phyloP scores from a whole-genome alignment of 2,888 invertebrate species.

The Sesia apiformis region DNA sequence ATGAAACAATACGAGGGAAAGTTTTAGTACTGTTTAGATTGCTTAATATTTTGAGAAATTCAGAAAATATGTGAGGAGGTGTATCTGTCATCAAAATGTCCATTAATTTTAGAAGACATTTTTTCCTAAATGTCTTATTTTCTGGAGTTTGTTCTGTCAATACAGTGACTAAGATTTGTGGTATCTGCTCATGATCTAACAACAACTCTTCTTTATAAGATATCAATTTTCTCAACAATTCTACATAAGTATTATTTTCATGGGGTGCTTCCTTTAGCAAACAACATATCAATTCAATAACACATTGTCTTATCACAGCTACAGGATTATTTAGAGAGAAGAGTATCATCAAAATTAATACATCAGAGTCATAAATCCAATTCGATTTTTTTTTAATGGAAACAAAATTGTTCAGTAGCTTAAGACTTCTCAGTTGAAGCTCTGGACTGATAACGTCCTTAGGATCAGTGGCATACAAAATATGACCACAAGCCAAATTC shows the following conservation, averaged over 20 bases:
- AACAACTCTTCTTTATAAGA: slow-evolving; percentile 74
- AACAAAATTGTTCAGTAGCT: slow-evolving; percentile 43
- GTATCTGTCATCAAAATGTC: slow-evolving; percentile 41
- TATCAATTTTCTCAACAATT: slow-evolving; percentile 61
- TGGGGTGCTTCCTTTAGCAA: slow-evolving; percentile 37
- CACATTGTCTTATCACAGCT: slow-evolving; percentile 67
- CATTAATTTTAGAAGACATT: slow-evolving; percentile 47
- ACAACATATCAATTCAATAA: slow-evolving; percentile 66
- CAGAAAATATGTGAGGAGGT: slow-evolving; percentile 61
- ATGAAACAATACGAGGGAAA: slow-evolving; percentile 44
- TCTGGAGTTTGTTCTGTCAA: slow-evolving; percentile 70
- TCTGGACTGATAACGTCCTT: slow-evolving; percentile 59
- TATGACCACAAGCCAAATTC: slow-evolving; percentile 70
- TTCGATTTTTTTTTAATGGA: slow-evolving; percentile 29
- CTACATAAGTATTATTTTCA: slow-evolving; percentile 46
- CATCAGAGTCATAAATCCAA: slow-evolving; percentile 57
- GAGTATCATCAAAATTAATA: slow-evolving; percentile 69
- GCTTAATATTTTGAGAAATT: slow-evolving; percentile 56
- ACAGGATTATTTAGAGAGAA: slow-evolving; percentile 72
- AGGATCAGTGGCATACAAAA: slow-evolving; percentile 50
- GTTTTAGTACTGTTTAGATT: slow-evolving; percentile 59
- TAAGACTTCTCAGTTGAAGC: slow-evolving; percentile 69
- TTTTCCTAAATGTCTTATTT: slow-evolving; percentile 45
- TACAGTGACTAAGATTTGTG: slow-evolving; percentile 76
- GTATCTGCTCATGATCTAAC: slow-evolving; percentile 79